Evolutionary conservation across 2,888 invertebrate genomes (phyloP), one percentile per base, ranked within the genome.

Genomic region (Trissolcus brochymenae): DNA sequence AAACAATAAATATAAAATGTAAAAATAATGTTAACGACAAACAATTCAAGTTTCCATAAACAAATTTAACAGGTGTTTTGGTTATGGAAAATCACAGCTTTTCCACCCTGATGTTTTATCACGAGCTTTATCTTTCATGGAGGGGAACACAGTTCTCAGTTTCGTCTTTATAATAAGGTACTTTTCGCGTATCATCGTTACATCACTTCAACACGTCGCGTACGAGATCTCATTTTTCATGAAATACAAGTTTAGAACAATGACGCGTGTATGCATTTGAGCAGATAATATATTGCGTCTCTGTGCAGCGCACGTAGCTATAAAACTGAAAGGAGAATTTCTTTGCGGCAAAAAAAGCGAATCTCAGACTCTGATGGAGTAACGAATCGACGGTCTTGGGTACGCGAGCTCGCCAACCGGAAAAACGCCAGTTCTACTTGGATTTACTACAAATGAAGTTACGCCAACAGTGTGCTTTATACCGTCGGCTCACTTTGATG

Each of bases 381-480:
- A 55, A 72, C 62, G 67, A 72, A 71, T 71, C 57, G 78, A 71
- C 70, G 70, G 64, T 61, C 71, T 71, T 25, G n/a, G 17, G 53
- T 21, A 53, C 41, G 71, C 56, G 40, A 57, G 41, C 57, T 70
- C 64, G 60, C 64, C 65, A 62, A 49, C 71, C 67, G 70, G 68
- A 78, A 78, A 74, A 74, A 54, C 56, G 62, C 60, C 74, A 61
- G 65, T 61, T 66, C 64, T 54, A 53, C 55, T 62, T 62, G 67
- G 72, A 78, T 78, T 78, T 78, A 75, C 75, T 75, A 71, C 71
- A 78, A 78, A 67, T 75, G 75, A 78, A 78, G 72, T 75, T 71
- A 64, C 67, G 62, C 53, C 29, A 41, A 6, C 46, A 4, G 21
- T 16, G 66, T 19, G 43, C 35, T 70, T 61, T 71, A 70, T 61